Conservation (phyloP, 2,113 vertebrate genomes). For the Anser brachyrhynchus region DNA sequence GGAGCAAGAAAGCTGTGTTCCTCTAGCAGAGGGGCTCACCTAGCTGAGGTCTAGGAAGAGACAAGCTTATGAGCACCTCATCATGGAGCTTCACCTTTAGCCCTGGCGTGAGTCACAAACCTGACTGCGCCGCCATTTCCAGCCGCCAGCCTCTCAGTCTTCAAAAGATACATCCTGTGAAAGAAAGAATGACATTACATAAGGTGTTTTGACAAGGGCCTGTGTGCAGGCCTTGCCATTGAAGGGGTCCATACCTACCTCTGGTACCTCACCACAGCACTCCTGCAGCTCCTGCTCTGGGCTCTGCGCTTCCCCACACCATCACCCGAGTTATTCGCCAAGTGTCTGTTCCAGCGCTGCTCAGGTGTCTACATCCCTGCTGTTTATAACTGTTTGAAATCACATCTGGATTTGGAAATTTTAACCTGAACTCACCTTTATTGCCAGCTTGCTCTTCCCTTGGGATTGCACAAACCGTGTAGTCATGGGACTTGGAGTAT, state of each 20-base stretch:
- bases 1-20: neutral
- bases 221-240: neutral
- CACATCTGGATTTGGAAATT: neutral
- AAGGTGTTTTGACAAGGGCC: neutral
- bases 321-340: neutral
- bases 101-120: neutral
- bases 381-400: neutral
- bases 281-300: neutral
- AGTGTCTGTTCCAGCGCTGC: neutral
- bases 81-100: neutral
- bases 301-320: neutral
- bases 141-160: neutral
- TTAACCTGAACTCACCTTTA: neutral
- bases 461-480: neutral
- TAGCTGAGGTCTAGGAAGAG: neutral
- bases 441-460: neutral
- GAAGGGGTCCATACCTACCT: neutral
- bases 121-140: neutral
- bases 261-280: neutral
- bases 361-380: neutral
- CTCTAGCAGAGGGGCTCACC: neutral
- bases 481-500: accelerated
- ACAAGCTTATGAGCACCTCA: neutral
- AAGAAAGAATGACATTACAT: neutral
- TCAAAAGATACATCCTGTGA: neutral